These are phyloP conservation scores for Phymorhynchus buccinoides DNA, from an alignment of 1,140 invertebrate genomes.

Conservation along the genomic window DNA sequence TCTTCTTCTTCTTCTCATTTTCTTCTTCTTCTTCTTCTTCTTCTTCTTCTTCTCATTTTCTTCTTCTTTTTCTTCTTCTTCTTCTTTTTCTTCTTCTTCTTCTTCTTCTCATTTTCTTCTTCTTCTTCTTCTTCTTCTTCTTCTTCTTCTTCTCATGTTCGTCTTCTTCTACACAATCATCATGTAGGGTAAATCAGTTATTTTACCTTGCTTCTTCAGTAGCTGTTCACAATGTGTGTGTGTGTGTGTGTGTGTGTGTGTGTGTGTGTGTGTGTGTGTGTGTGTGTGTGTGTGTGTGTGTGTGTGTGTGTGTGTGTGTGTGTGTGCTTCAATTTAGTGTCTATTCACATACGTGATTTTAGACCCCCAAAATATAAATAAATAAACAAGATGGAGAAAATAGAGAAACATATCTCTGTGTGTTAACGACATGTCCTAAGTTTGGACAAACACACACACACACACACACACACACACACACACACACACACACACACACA, in stretches of 20 bases:
- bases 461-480: neutral
- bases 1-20: neutral
- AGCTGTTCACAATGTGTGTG: neutral
- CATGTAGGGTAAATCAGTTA: no score
- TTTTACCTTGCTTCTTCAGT: neutral
- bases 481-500: neutral
- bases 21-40: neutral
- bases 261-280: conserved; percentile 21
- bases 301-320: conserved; percentile 29
- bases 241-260: conserved; percentile 32
- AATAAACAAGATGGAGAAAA: neutral
- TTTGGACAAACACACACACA: neutral
- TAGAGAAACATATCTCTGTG: neutral
- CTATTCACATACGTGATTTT: no score
- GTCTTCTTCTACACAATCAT: no score
- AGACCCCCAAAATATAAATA: no score
- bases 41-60: neutral
- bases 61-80: neutral
- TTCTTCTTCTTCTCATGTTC: neutral
- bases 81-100: neutral
- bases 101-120: neutral
- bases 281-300: conserved; percentile 29
- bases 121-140: neutral
- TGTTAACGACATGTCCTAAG: neutral
- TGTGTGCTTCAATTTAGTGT: conserved; percentile 9